Evolutionary conservation across 2,797 vertebrate genomes (phyloP).

Genomic region (Peromyscus attwateri): DNA sequence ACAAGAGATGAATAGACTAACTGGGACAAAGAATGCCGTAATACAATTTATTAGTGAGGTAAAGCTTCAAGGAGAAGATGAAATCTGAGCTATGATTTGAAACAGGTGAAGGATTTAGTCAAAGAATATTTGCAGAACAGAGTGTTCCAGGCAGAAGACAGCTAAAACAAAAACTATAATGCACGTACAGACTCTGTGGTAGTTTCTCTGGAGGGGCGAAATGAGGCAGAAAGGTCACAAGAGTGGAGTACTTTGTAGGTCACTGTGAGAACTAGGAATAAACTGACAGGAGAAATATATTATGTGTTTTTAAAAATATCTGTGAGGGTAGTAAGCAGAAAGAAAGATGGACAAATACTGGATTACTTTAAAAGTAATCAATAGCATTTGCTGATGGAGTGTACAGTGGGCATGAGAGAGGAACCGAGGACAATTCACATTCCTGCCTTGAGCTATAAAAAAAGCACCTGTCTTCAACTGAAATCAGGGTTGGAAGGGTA

Average conservation of each 20-base stretch:
- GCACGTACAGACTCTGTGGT: fast-evolving
- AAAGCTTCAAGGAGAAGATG: neutral
- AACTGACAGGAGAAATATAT: neutral
- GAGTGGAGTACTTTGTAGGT: neutral
- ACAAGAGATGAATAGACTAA: neutral
- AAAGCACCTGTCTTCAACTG: neutral
- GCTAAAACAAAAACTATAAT: neutral
- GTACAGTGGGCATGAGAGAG: neutral
- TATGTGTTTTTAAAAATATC: neutral
- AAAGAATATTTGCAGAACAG: neutral
- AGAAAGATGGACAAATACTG: neutral
- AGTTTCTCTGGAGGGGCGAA: neutral
- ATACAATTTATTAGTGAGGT: neutral
- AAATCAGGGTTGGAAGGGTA: neutral
- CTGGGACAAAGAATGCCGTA: neutral
- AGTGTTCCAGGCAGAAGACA: neutral
- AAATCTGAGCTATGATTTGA: constrained; percentile 41
- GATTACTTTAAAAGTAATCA: neutral
- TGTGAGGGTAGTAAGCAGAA: neutral
- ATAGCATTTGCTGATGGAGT: neutral
- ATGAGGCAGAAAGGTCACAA: neutral
- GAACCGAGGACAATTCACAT: neutral
- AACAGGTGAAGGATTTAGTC: constrained; percentile 32
- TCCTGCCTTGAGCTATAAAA: neutral
- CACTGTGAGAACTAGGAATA: neutral